Conservation (phyloP, 2,797 vertebrate genomes). For the Hyperoplus immaculatus region DNA sequence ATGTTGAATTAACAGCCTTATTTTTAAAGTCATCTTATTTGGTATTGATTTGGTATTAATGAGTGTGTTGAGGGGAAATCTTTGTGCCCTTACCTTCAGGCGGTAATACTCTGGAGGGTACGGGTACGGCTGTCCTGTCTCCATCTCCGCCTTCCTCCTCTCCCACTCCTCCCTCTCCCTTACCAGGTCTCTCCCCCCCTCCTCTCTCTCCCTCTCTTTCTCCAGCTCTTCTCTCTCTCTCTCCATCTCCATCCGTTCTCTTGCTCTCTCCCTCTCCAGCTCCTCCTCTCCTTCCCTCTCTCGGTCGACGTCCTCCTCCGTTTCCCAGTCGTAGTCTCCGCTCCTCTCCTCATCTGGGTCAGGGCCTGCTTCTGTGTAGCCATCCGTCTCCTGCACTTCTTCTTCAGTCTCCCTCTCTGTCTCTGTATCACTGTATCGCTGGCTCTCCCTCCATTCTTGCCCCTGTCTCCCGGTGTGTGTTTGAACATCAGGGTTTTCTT, state of each 20-base stretch:
- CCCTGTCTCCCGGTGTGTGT: conserved; percentile 4
- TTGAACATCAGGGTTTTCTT: conserved; percentile 44
- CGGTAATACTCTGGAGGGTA: conserved; percentile 78
- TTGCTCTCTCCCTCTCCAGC: conserved; percentile 62
- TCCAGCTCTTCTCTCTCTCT: conserved; percentile 61
- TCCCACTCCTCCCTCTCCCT: conserved; percentile 59
- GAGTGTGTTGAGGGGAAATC: neutral
- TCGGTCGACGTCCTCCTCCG: conserved; percentile 65
- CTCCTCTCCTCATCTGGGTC: conserved; percentile 72
- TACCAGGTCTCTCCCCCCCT: conserved; percentile 53
- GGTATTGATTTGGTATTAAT: neutral
- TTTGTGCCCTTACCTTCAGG: conserved; percentile 79
- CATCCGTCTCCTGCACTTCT: conserved; percentile 38
- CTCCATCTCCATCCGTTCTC: conserved; percentile 65
- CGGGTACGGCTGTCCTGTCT: conserved; percentile 65
- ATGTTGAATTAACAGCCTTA: neutral
- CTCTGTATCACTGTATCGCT: conserved; percentile 39
- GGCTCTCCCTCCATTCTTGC: conserved; percentile 26
- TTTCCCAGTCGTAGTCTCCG: conserved; percentile 73
- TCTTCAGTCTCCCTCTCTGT: conserved; percentile 19
- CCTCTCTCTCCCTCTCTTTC: conserved; percentile 58
- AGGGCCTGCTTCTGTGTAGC: conserved; percentile 23
- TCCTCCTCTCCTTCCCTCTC: conserved; percentile 69
- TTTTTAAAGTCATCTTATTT: too few relatives aligned
- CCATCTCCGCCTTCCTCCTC: conserved; percentile 46